These are phyloP conservation scores for Cyclina sinensis DNA, from an alignment of 1,140 invertebrate species.

Conservation along the genomic window DNA sequence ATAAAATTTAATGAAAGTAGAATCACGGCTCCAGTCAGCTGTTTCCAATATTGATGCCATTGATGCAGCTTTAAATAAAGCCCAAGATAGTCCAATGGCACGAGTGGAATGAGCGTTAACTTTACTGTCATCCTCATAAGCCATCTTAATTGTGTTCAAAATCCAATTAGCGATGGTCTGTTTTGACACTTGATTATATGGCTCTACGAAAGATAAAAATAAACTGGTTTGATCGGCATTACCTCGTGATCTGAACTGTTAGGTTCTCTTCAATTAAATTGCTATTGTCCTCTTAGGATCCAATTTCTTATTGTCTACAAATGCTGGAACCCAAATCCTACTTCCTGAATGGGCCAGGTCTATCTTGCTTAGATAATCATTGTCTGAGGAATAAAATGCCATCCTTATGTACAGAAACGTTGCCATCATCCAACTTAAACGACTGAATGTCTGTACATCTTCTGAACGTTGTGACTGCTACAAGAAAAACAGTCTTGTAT, in stretches of 20 bases:
- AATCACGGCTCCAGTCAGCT: too few relatives aligned
- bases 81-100: too few relatives aligned
- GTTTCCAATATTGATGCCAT: too few relatives aligned
- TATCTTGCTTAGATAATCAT: neutral
- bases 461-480: constrained; percentile 35
- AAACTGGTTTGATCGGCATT: neutral
- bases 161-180: neutral
- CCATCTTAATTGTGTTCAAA: too few relatives aligned
- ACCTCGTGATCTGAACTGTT: too few relatives aligned
- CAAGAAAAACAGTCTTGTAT: constrained; percentile 27
- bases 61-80: too few relatives aligned
- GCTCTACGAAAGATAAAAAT: too few relatives aligned
- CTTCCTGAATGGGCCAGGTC: neutral
- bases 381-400: neutral
- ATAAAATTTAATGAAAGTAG: too few relatives aligned
- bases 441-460: constrained; percentile 63
- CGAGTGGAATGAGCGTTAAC: neutral
- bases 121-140: too few relatives aligned
- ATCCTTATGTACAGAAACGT: constrained; percentile 23
- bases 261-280: too few relatives aligned
- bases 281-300: neutral
- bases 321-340: neutral
- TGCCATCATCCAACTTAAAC: constrained; percentile 40
- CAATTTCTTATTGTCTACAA: neutral
- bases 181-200: neutral